A percentile compares a stretch with the other conserved stretches of the same genome.
Conservation (phyloP, 2,113 vertebrate species). For the Dendrocopos noguchii region DNA sequence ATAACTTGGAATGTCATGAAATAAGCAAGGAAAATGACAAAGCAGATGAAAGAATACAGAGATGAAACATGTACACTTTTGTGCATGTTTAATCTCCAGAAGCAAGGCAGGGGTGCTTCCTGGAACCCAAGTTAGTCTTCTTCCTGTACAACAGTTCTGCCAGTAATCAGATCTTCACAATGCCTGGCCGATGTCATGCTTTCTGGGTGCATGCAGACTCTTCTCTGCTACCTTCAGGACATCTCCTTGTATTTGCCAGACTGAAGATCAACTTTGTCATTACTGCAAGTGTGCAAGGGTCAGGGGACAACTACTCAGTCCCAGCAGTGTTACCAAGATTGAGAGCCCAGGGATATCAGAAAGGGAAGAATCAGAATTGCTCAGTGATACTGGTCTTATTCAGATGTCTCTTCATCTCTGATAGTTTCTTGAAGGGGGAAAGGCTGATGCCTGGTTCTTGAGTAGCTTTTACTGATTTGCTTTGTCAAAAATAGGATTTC, state of each 20-base stretch:
- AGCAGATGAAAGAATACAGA: background rate
- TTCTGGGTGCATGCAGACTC: background rate
- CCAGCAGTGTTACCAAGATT: accelerated
- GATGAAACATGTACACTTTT: background rate
- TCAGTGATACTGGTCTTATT: background rate
- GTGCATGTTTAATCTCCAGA: background rate
- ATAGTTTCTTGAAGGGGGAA: background rate
- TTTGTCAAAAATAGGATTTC: background rate
- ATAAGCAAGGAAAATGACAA: background rate
- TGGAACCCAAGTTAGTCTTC: background rate
- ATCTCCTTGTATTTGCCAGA: background rate
- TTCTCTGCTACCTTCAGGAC: background rate
- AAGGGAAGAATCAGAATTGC: background rate
- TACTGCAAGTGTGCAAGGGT: accelerated
- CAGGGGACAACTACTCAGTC: background rate
- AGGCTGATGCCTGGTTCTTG: background rate
- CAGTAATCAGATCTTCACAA: too few relatives aligned
- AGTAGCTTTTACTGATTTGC: background rate
- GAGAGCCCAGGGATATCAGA: background rate
- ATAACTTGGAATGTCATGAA: background rate
- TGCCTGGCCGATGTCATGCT: background rate
- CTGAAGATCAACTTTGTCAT: background rate
- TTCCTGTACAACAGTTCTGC: background rate
- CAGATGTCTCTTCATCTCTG: background rate
- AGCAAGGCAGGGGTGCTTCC: background rate